phyloP scores from a whole-genome alignment of 2,888 invertebrate species.

The Troglohyphantes excavatus region DNA sequence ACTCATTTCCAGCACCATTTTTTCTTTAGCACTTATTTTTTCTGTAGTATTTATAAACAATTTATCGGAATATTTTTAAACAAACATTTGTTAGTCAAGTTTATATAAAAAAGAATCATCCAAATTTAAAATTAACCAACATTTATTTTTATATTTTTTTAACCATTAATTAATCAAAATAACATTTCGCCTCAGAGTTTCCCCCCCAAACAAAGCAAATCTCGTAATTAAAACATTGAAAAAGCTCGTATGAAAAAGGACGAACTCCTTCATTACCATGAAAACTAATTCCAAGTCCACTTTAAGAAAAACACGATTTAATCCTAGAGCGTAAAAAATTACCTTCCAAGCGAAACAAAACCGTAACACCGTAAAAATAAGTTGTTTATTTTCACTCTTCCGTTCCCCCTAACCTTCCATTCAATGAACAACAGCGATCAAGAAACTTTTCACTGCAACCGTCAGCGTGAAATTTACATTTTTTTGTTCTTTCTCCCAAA shows the following conservation, averaged over 20 bases:
- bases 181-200: too few species aligned
- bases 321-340: neutral
- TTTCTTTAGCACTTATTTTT: too few species aligned
- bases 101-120: too few species aligned
- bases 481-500: constrained; percentile 23
- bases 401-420: neutral
- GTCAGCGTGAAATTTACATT: neutral
- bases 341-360: constrained; percentile 7
- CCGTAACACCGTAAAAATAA: constrained; percentile 46
- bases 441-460: neutral
- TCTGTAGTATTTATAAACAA: too few species aligned
- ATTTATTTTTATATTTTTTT: too few species aligned
- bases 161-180: too few species aligned
- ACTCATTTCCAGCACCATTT: too few species aligned
- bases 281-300: neutral
- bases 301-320: neutral
- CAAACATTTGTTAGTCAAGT: too few species aligned
- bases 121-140: too few species aligned
- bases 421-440: neutral
- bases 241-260: neutral
- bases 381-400: constrained; percentile 49
- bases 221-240: neutral
- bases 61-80: too few species aligned
- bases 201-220: neutral
- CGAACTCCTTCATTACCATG: neutral